Evolutionary conservation across 1,140 invertebrate genomes (phyloP).

Genomic region (Microplitis mediator): DNA sequence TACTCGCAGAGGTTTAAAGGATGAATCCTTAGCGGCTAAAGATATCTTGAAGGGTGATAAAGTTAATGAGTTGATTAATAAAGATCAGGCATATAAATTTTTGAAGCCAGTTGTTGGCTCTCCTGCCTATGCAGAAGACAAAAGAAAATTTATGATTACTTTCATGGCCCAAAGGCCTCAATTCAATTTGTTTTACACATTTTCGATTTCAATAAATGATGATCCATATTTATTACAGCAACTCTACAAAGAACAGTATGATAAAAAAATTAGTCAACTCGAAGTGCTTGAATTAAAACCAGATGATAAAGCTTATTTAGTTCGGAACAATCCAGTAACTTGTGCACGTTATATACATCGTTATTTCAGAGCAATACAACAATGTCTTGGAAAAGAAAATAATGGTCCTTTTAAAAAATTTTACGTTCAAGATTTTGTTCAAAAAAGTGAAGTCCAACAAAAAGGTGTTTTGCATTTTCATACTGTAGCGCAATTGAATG

Average conservation of each 20-base stretch:
- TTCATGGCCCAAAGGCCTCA: not conserved
- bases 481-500: not conserved
- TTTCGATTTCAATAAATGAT: not conserved
- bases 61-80: not conserved
- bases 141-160: constrained; percentile 1
- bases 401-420: not conserved
- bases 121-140: not conserved
- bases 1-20: constrained; percentile 2
- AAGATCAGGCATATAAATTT: not conserved
- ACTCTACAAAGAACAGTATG: constrained; percentile 8
- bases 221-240: constrained; percentile 2
- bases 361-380: not conserved
- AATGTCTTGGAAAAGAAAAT: not conserved
- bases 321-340: constrained; percentile 13
- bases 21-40: not conserved
- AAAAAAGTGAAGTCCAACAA: constrained; percentile 2
- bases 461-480: not conserved
- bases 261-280: not conserved
- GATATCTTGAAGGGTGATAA: not conserved
- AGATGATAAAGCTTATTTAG: not conserved
- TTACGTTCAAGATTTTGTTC: not conserved
- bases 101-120: constrained; percentile 3
- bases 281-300: not conserved
- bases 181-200: not conserved
- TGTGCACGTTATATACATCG: not conserved